Percentiles rank a stretch among this genome's conserved stretches.
Conservation (phyloP, 1,140 invertebrate species). For the Danaus melanippus region DNA sequence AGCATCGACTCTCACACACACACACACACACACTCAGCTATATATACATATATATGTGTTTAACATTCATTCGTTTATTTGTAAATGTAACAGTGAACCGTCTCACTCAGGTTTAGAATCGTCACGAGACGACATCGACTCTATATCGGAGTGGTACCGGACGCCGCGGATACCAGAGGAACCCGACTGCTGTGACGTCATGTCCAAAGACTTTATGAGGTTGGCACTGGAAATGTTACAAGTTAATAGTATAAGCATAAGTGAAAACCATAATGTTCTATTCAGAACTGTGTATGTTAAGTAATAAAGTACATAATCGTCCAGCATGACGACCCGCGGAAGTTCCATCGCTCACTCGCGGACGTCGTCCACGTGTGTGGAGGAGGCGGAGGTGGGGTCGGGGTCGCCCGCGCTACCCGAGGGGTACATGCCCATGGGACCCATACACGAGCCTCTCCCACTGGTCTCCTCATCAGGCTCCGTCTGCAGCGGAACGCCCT, state of each 20-base stretch:
- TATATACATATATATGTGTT: background rate
- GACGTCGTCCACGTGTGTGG: conserved; percentile 43
- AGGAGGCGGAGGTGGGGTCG: conserved; percentile 21
- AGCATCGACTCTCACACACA: conserved; percentile 28
- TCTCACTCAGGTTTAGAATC: conserved; percentile 33
- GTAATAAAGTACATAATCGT: background rate
- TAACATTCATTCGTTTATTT: background rate
- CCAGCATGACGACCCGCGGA: conserved; percentile 28
- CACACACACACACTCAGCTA: too few species aligned
- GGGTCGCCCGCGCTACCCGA: conserved; percentile 17
- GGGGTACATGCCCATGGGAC: conserved; percentile 55
- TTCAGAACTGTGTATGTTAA: too few species aligned
- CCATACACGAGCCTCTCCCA: conserved; percentile 28
- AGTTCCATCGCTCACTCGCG: conserved; percentile 44
- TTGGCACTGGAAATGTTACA: conserved; percentile 12
- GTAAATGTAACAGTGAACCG: too few species aligned
- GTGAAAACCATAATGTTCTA: too few species aligned
- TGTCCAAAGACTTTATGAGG: conserved; percentile 49
- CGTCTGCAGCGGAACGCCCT: conserved; percentile 78
- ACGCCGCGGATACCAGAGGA: conserved; percentile 62
- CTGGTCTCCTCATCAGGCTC: conserved; percentile 75
- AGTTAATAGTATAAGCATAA: too few species aligned
- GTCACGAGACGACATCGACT: conserved; percentile 53
- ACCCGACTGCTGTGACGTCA: conserved; percentile 47
- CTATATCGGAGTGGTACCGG: conserved; percentile 47